Conservation (phyloP, 2,888 invertebrate species). For the Cryptus armator region DNA sequence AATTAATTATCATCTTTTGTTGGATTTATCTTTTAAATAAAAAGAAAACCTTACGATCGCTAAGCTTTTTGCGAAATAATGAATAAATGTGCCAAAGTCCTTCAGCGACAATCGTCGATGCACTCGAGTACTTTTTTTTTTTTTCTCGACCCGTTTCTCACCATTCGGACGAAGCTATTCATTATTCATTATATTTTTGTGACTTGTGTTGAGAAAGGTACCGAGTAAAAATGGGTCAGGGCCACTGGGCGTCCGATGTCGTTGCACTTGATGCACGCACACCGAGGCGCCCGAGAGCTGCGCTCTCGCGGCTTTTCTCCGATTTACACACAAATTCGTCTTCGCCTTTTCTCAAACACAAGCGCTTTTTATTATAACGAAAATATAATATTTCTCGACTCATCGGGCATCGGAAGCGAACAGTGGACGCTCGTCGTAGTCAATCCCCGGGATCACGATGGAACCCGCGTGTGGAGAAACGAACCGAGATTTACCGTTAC, state of each 20-base stretch:
- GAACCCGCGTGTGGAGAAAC: background rate
- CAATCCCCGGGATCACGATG: background rate
- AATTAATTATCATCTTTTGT: too few relatives aligned
- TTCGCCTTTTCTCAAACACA: background rate
- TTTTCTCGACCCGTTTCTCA: constrained; percentile 30
- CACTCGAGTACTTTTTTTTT: constrained; percentile 6
- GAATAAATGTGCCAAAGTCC: too few relatives aligned
- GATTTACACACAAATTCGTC: constrained; percentile 4
- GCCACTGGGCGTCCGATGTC: constrained; percentile 49
- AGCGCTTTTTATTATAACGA: background rate
- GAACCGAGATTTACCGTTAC: constrained; percentile 40
- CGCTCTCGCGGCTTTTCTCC: constrained; percentile 40
- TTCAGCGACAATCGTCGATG: background rate
- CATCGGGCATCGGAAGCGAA: background rate
- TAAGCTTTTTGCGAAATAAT: too few relatives aligned
- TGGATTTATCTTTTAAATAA: too few relatives aligned
- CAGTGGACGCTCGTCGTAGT: background rate
- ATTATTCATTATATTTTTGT: background rate
- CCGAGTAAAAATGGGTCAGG: constrained; percentile 58
- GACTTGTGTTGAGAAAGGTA: constrained; percentile 39
- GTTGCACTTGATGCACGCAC: constrained; percentile 21
- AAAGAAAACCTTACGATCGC: too few relatives aligned
- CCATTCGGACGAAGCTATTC: background rate
- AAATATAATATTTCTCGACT: constrained; percentile 12
- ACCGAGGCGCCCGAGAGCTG: background rate